Percentiles rank a stretch among this genome's conserved stretches.
These are phyloP conservation scores for Pharmacophagus antenor DNA, from an alignment of 2,888 invertebrate genomes.

Conservation along the genomic window DNA sequence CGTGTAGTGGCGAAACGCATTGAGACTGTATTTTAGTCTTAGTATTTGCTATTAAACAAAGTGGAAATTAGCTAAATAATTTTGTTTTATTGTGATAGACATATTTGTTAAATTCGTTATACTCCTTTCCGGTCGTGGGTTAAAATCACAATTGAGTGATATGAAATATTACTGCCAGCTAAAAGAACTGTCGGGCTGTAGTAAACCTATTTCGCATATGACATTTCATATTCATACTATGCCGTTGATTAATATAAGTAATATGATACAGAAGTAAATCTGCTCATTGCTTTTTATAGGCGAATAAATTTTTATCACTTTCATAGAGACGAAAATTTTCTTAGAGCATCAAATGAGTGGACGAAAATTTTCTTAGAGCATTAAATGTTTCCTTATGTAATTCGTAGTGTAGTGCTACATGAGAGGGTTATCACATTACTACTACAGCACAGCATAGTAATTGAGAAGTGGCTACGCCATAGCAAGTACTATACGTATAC, in stretches of 20 bases:
- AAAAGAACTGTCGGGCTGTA: conserved; percentile 6
- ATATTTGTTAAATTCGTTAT: too few species aligned
- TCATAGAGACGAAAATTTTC: conserved; percentile 6
- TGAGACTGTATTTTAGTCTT: too few species aligned
- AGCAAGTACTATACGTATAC: too few species aligned
- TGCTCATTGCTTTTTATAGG: conserved; percentile 23
- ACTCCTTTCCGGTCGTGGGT: neutral
- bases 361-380: too few species aligned
- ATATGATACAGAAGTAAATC: conserved; percentile 25
- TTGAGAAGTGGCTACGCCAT: too few species aligned
- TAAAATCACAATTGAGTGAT: neutral
- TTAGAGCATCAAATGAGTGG: conserved; percentile 11
- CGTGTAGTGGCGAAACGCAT: too few species aligned
- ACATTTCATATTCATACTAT: conserved; percentile 25
- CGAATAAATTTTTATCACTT: conserved; percentile 24
- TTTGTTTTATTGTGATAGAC: too few species aligned
- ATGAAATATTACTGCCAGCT: neutral
- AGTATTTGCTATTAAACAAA: too few species aligned
- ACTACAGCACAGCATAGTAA: too few species aligned
- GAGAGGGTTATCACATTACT: too few species aligned
- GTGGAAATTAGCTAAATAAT: too few species aligned
- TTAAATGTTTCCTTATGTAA: conserved; percentile 17
- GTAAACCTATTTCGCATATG: conserved; percentile 23
- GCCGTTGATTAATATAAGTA: conserved; percentile 22
- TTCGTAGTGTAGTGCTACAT: neutral